Evolutionary conservation across 2,888 invertebrate species (phyloP).

Genomic region (Tenthredo notha): DNA sequence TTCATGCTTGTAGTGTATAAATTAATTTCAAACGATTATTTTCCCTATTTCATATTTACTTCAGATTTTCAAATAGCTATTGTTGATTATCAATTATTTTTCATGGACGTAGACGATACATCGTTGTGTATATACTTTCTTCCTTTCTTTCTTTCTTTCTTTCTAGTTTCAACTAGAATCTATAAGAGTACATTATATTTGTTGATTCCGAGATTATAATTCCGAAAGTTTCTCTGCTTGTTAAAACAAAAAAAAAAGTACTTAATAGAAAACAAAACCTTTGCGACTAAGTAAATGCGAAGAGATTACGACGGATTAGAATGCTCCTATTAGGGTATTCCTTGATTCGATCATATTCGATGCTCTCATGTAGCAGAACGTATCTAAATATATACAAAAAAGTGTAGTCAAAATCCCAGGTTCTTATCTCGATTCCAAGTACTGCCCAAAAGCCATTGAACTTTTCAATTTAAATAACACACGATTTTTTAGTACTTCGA

Average conservation of each 20-base stretch:
- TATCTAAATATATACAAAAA: no score
- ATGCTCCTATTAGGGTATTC: not conserved
- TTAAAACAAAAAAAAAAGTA: not conserved
- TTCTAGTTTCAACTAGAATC: no score
- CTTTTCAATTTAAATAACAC: no score
- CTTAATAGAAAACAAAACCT: not conserved
- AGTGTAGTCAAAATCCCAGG: no score
- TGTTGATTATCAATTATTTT: no score
- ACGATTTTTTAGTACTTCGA: no score
- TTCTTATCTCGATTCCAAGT: no score
- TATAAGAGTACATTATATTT: not conserved
- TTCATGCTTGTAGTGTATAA: not conserved
- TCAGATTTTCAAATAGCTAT: not conserved
- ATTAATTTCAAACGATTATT: not conserved
- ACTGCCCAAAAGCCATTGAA: no score
- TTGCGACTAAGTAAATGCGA: not conserved
- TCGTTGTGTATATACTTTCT: not conserved
- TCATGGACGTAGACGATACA: no score
- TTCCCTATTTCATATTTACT: not conserved
- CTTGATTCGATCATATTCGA: no score
- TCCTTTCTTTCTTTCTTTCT: not conserved
- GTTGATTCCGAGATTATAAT: not conserved
- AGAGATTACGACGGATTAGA: not conserved
- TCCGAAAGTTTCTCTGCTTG: not conserved
- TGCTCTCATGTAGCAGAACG: no score